phyloP scores from a whole-genome alignment of 2,113 vertebrate genomes.

The Fukomys damarensis region DNA sequence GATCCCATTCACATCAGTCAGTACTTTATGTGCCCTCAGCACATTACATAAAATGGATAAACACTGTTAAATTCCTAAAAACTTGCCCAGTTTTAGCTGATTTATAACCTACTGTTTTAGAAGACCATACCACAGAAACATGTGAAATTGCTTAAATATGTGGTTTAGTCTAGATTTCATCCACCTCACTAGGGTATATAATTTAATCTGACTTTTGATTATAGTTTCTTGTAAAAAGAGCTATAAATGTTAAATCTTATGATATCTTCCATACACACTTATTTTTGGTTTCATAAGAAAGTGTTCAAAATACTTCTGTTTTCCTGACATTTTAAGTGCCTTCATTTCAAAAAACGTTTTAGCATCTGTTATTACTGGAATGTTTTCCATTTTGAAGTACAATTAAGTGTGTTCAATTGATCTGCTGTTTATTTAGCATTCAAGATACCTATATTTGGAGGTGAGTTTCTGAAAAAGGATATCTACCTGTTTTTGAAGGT shows the following conservation, averaged over 20 bases:
- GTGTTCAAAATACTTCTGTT: background rate
- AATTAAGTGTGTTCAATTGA: background rate
- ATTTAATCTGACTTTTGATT: constrained; percentile 11
- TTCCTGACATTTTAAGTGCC: constrained; percentile 6
- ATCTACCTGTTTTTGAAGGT: background rate
- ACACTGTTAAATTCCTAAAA: constrained; percentile 42
- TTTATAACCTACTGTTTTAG: background rate
- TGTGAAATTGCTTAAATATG: background rate
- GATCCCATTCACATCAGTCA: background rate
- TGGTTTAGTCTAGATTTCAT: constrained; percentile 42
- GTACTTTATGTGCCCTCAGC: background rate
- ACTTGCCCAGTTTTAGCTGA: background rate
- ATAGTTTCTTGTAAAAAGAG: background rate
- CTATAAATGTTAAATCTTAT: background rate
- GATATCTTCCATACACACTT: background rate
- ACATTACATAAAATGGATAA: background rate
- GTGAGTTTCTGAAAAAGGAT: background rate
- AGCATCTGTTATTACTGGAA: background rate
- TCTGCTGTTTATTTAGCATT: background rate
- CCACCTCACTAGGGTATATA: background rate
- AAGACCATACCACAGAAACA: background rate
- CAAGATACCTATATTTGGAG: background rate
- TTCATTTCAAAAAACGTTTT: background rate
- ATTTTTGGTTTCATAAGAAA: constrained; percentile 49
- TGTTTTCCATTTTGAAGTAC: constrained; percentile 38